phyloP scores from a whole-genome alignment of 2,113 vertebrate species.

The Mixornis gularis region DNA sequence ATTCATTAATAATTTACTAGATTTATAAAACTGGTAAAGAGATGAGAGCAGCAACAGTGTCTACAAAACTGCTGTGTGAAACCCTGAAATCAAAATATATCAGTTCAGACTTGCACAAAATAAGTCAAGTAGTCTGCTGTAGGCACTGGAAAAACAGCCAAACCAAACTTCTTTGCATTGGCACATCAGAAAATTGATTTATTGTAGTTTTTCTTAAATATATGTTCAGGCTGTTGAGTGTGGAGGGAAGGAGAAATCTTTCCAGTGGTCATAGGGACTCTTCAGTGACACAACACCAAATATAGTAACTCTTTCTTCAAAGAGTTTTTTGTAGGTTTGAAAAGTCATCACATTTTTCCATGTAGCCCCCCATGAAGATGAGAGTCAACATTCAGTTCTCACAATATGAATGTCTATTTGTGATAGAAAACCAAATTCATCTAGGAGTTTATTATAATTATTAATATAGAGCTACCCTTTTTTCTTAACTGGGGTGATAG shows the following conservation, averaged over 20 bases:
- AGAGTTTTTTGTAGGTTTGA: background rate
- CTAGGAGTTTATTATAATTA: background rate
- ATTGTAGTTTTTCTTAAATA: background rate
- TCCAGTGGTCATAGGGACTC: background rate
- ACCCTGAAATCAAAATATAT: constrained; percentile 10
- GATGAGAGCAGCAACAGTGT: background rate
- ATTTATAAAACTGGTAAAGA: background rate
- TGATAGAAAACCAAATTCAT: background rate
- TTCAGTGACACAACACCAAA: background rate
- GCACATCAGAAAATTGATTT: background rate
- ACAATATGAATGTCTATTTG: background rate
- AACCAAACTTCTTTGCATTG: background rate
- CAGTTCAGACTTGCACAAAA: background rate
- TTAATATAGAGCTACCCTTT: background rate
- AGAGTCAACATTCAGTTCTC: background rate
- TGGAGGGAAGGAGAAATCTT: background rate
- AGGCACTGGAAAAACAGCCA: background rate
- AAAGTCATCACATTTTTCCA: background rate
- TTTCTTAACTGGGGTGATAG: background rate
- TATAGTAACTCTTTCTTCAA: background rate
- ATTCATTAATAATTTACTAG: background rate
- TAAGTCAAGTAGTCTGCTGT: background rate
- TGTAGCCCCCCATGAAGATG: background rate
- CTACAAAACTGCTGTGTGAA: background rate
- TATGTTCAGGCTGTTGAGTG: background rate